Evolutionary conservation across 2,113 vertebrate species (phyloP).

Genomic region (Ascaphus truei): DNA sequence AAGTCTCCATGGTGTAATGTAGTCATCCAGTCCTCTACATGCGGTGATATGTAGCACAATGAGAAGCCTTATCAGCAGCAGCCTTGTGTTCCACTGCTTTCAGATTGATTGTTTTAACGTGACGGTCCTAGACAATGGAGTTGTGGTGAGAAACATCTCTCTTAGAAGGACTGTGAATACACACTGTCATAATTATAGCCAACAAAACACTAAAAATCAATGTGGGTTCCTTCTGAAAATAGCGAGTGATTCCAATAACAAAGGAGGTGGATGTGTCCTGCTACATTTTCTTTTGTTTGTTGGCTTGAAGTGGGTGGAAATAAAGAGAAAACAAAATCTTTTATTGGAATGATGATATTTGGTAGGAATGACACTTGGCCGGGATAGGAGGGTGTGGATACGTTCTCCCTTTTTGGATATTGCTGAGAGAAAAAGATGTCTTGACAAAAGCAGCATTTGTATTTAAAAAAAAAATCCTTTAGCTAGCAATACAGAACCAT

Average conservation of each 20-base stretch:
- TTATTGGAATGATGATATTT: neutral
- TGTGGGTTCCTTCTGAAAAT: conserved; percentile 1
- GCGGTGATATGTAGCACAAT: conserved; percentile 16
- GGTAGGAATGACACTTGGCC: neutral
- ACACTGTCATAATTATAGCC: neutral
- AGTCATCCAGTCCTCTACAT: conserved; percentile 6
- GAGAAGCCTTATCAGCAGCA: conserved; percentile 20
- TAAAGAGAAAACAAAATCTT: neutral
- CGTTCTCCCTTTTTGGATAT: no score
- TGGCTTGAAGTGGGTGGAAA: conserved; percentile 6
- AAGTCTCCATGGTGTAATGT: conserved; percentile 20
- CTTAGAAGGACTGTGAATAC: conserved; percentile 20
- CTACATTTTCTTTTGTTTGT: neutral
- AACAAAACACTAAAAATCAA: conserved; percentile 24
- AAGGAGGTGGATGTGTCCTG: neutral
- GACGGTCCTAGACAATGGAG: conserved; percentile 20
- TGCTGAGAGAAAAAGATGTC: no score
- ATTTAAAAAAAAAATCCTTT: no score
- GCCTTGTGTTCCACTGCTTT: conserved; percentile 10
- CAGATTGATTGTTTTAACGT: conserved; percentile 31
- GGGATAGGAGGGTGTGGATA: neutral
- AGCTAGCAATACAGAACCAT: no score
- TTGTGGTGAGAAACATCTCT: conserved; percentile 28
- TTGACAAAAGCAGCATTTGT: no score
- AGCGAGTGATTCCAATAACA: conserved; percentile 13